Base-by-base conservation (phyloP, 2,888 invertebrate species). In the Spilarctia lutea region DNA sequence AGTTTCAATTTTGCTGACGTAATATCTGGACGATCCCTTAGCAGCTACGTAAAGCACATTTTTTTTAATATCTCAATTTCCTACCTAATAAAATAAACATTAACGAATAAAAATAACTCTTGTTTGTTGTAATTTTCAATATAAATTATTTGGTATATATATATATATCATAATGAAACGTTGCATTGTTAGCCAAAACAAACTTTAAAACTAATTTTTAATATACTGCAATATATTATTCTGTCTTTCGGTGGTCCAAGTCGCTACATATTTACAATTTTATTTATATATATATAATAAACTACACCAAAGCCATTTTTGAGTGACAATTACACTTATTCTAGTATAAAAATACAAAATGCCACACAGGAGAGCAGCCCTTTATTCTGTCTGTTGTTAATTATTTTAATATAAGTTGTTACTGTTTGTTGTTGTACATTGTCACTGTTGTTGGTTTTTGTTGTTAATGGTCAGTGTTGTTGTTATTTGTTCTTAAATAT, bases 141-240 rank as follows among this genome's bases (percentile, higher is more conserved):
- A 75, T 75, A 67, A 66, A 13, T 63, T 75, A 73, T 75, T 75
- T 75, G 75, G 75, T 69, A 60, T 18, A 60, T 71, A 56, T 39
- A 42, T 35, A 30, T n/a, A n/a, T n/a, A n/a, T n/a, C n/a, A n/a
- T n/a, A 18, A 27, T 48, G 66, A 16, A 60, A 13, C 16, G 69
- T 66, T 30, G 45, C 30, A 68, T 45, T 52, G 48, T 73, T 52
- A 48, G 67, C 45, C 42, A 68, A 68, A 65, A 76, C 48, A 60
- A 68, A 45, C 16, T 76, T 78, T 83, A 83, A 75, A 68, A 68
- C 75, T 79, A 74, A 75, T 63, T 72, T 75, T 79, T 72, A 75
- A 75, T 77, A 60, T 45, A 76, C 69, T 52, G 66, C 65, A 80
- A 84, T 84, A 84, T 84, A 83, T 84, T 84, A 84, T 75, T 39